Percentiles rank a stretch among this genome's conserved stretches.
These are phyloP conservation scores for Proales similis DNA, from an alignment of 1,140 invertebrate genomes.

Conservation along the genomic window DNA sequence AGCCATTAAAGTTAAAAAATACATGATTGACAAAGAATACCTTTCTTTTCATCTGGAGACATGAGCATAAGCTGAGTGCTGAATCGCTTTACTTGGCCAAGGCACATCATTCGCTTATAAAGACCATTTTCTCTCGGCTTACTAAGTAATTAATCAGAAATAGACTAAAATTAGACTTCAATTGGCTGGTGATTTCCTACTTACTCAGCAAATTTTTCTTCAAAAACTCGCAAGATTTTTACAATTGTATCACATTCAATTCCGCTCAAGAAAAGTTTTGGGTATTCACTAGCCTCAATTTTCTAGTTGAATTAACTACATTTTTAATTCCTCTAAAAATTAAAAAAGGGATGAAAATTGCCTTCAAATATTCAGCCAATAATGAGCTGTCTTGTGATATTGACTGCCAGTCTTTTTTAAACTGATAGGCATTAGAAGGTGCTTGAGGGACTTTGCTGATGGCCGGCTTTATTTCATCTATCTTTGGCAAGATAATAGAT, in stretches of 20 bases:
- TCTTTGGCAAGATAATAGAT: no score
- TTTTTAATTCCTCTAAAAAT: no score
- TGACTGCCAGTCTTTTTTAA: conserved; percentile 35
- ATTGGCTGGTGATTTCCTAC: no score
- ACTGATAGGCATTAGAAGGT: conserved; percentile 26
- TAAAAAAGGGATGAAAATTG: not conserved
- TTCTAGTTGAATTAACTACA: no score
- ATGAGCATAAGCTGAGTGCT: conserved; percentile 34
- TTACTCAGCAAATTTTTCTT: conserved; percentile 26
- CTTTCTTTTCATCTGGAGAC: conserved; percentile 2
- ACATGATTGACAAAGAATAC: not conserved
- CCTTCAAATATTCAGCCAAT: conserved; percentile 27
- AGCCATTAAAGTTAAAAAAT: no score
- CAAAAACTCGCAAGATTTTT: conserved; percentile 19
- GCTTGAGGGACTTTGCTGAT: not conserved
- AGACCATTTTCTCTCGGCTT: not conserved
- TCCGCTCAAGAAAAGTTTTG: conserved; percentile 27
- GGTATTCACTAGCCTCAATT: conserved; percentile 8
- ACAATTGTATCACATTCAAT: conserved; percentile 11
- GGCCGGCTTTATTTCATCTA: conserved; percentile 2
- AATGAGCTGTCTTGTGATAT: not conserved
- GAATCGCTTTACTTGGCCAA: conserved; percentile 12
- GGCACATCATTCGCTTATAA: conserved; percentile 5
- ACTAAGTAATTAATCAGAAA: not conserved
- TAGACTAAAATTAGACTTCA: not conserved